phyloP scores from a whole-genome alignment of 1,140 invertebrate genomes.

The Maconellicoccus hirsutus region DNA sequence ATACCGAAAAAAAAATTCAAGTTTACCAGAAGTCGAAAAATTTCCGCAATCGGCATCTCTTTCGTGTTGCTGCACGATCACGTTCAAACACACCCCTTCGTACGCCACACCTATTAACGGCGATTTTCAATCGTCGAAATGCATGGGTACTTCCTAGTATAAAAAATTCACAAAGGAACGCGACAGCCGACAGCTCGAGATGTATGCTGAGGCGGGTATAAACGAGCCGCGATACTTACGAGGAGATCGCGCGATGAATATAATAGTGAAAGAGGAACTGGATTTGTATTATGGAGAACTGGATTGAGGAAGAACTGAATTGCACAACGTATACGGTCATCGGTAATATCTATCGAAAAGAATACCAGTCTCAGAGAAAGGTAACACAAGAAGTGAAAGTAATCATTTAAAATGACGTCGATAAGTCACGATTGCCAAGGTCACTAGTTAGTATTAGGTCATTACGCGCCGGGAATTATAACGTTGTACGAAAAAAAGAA shows the following conservation, averaged over 20 bases:
- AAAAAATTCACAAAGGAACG: background rate
- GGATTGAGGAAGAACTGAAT: constrained; percentile 3
- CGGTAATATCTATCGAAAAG: background rate
- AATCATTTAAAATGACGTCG: constrained; percentile 14
- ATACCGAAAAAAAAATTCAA: no score
- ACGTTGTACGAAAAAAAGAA: background rate
- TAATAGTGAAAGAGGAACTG: constrained; percentile 8
- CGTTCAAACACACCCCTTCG: no score
- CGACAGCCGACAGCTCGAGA: background rate
- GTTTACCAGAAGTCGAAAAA: no score
- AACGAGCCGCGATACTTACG: background rate
- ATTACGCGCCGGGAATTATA: background rate
- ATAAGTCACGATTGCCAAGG: constrained; percentile 21
- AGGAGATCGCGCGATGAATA: background rate
- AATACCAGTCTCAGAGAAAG: background rate
- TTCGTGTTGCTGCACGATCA: no score
- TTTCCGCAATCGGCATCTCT: no score
- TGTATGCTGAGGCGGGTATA: background rate
- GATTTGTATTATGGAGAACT: background rate
- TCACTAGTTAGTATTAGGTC: constrained; percentile 7
- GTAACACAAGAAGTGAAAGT: constrained; percentile 11
- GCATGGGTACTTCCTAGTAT: background rate
- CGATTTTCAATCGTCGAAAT: background rate
- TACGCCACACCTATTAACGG: background rate
- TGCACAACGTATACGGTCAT: constrained; percentile 1